A percentile compares a stretch with the other conserved stretches of the same genome.
These are phyloP conservation scores for Macquaria ambigua DNA, from an alignment of 2,113 vertebrate species.

Conservation along the genomic window DNA sequence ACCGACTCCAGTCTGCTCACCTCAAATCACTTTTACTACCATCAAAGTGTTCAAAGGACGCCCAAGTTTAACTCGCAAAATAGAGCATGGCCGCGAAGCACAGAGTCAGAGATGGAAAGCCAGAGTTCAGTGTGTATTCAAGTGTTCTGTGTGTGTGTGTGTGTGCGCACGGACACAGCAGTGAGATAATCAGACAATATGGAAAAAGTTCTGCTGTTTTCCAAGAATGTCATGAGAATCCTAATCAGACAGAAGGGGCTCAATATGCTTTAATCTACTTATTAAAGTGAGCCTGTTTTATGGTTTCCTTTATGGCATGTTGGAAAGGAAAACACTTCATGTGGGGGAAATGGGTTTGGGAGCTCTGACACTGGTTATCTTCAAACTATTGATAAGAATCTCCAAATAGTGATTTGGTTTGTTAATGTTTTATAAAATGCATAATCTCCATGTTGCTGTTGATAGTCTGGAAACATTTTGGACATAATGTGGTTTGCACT, in stretches of 20 bases:
- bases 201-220: conserved; percentile 46
- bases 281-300: conserved; percentile 10
- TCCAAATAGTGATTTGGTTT: not conserved
- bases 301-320: conserved; percentile 3
- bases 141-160: not conserved
- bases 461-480: conserved; percentile 8
- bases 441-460: not conserved
- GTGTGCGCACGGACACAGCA: conserved; percentile 3
- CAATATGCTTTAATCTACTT: not conserved
- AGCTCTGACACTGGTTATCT: conserved; percentile 7
- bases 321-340: conserved; percentile 34
- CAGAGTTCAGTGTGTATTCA: conserved; percentile 7
- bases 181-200: conserved; percentile 47
- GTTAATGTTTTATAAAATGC: not conserved
- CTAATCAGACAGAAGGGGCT: conserved; percentile 18
- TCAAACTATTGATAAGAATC: not conserved
- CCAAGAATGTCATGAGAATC: conserved; percentile 43
- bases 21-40: conserved; percentile 45
- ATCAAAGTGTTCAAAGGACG: conserved; percentile 36
- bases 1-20: conserved; percentile 36
- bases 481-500: not conserved
- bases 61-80: conserved; percentile 28
- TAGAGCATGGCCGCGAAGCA: not conserved
- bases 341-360: not conserved
- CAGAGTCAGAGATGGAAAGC: conserved; percentile 4